Evolutionary conservation across 2,113 vertebrate species (phyloP).

Genomic region (Alexandromys fortis): DNA sequence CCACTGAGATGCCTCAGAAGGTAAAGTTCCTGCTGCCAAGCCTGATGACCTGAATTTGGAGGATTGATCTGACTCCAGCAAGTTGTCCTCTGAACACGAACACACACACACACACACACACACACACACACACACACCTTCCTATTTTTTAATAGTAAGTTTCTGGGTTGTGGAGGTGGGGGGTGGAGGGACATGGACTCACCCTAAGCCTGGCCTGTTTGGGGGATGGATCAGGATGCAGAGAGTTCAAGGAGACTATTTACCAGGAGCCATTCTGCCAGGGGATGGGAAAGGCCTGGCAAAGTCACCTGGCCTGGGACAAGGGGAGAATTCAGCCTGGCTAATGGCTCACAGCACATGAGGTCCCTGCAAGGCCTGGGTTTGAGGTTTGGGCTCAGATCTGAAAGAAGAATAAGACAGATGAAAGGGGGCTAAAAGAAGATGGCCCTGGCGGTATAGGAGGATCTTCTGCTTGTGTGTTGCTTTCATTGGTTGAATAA

Average conservation of each 20-base stretch:
- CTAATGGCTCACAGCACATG: neutral
- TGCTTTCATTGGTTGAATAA: no score
- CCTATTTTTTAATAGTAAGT: no score
- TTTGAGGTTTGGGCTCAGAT: neutral
- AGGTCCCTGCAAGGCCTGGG: neutral
- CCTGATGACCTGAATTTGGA: neutral
- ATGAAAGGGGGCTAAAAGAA: neutral
- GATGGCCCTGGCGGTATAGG: neutral
- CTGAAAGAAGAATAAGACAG: neutral
- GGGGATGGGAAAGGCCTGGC: no score
- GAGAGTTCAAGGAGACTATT: neutral
- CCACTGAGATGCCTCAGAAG: neutral
- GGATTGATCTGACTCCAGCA: neutral
- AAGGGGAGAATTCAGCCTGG: neutral
- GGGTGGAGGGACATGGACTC: no score
- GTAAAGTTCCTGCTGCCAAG: neutral
- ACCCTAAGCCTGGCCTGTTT: neutral
- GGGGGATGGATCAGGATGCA: neutral
- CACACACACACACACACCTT: neutral
- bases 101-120: neutral
- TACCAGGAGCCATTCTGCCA: neutral
- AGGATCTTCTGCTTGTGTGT: no score
- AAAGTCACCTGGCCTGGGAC: neutral
- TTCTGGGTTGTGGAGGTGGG: neutral
- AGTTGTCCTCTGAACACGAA: neutral